Conservation (phyloP, 2,797 vertebrate genomes). For the Myotis myotis region DNA sequence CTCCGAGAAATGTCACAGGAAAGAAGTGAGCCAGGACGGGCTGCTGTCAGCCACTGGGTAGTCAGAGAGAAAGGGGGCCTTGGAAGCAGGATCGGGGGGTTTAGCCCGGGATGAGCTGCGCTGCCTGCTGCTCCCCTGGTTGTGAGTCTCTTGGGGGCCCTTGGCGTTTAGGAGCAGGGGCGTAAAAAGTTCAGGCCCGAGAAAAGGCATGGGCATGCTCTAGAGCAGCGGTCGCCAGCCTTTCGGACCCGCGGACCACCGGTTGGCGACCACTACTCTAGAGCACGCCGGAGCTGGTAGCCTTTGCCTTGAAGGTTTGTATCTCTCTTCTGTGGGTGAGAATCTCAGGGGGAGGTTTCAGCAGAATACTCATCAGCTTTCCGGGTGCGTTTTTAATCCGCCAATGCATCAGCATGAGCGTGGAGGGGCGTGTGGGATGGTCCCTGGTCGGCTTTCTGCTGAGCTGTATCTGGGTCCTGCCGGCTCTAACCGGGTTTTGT, state of each 20-base stretch:
- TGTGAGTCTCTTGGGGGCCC: neutral
- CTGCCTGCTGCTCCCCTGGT: neutral
- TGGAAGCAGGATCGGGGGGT: neutral
- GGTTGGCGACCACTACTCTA: too few relatives aligned
- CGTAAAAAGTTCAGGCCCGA: neutral
- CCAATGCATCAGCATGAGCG: neutral
- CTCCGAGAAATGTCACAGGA: neutral
- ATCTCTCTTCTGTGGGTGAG: neutral
- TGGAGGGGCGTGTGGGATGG: neutral
- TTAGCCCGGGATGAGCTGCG: neutral
- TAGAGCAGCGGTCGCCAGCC: too few relatives aligned
- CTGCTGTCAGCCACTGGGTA: neutral
- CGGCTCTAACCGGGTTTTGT: neutral
- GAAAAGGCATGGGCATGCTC: neutral
- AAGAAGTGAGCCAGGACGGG: neutral
- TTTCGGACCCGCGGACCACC: too few relatives aligned
- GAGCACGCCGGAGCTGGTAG: too few relatives aligned
- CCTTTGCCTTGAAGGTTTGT: neutral
- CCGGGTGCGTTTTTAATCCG: neutral
- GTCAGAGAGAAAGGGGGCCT: neutral
- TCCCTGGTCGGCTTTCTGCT: neutral
- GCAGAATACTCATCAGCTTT: neutral
- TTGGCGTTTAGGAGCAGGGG: neutral
- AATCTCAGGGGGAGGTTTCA: neutral
- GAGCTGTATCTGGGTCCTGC: neutral